Evolutionary conservation across 2,888 invertebrate species (phyloP), one percentile per base, ranked within the genome.

Genomic region (Drosophila sordidapex): DNA sequence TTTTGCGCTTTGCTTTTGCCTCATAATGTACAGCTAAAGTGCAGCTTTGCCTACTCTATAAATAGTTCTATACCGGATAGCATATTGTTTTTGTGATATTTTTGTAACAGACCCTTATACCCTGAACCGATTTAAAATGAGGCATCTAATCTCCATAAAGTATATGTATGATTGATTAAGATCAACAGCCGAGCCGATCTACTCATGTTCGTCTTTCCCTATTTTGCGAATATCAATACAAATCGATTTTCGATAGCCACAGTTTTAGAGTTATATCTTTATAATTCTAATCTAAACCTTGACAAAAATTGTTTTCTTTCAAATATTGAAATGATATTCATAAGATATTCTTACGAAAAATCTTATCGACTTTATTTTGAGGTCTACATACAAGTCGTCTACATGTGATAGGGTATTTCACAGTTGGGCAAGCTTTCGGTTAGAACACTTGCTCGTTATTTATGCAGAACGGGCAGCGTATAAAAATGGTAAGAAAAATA

Each of bases 391-490:
- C 6, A 25, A 3, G 5, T 27, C 7, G n/a, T n/a, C 21, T 8
- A 2, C 29, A 29, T 27, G 7, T 15, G 15, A 33, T 7, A 76
- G 70, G 27, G 66, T 51, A 62, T 8, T 0, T 15, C 0, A 1
- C 1, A 53, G 67, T 43, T 29, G 18, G 1, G n/a, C 43, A 38
- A 10, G 18, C 48, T 4, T 2, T 2, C 0, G 0, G 2, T 15
- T 13, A 40, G 36, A 49, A 33, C 40, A 48, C 29, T 57, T 31
- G 29, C 68, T 72, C 36, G 33, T 89, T 85, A 77, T 67, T 84
- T 84, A 89, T 89, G 88, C 90, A 74, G 68, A 74, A 59, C 75
- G 74, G 59, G 67, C 51, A 67, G 53, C 65, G 61, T 33, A 73
- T 80, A 33, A 77, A 83, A 84, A 80, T 80, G 51, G 72, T 75